Evolutionary conservation across 2,888 invertebrate genomes (phyloP), one percentile per base, ranked within the genome.

Genomic region (Thera britannica): DNA sequence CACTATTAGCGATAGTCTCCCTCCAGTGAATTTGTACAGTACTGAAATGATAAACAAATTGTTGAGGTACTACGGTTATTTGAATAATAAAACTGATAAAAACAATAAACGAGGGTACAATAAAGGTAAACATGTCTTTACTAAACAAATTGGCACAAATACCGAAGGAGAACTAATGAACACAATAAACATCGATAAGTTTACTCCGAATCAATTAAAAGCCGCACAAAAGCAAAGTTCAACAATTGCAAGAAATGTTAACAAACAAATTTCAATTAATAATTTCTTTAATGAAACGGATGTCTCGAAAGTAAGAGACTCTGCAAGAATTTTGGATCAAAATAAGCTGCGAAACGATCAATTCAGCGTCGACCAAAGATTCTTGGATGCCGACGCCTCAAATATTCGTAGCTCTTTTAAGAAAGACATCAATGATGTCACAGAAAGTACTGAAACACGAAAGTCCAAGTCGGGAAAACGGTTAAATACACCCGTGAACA

Each of bases 11-110:
- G 93, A 93, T 68, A 93, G 93, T 73, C 82, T 93, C 65, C 93
- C 93, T 36, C 93, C 93, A 2, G 93, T 93, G 54, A 93, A 92
- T 79, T 85, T 93, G 75, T 93, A 93, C 66, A 93, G 93, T 67
- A 93, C 93, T 49, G 93, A 93, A 84, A 93, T 93, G 93, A 93
- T 93, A 70, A 93, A 93, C 74, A 93, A 93, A 77, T 80, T 93
- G 73, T 76, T 93, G 36, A 84, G 91, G 68, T 93, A 92, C 72
- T 93, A 93, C 67, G 93, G 93, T 44, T 93, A 91, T 74, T 79
- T 93, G 11, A 92, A 88, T 76, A 93, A 93, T 75, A 92, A 92
- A 87, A 90, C 90, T 9, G 92, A 92, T 58, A 89, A 85, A 80
- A 79, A 79, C 57, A 78, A 77, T 61, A 87, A 86, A 70, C 83